Evolutionary conservation across 2,113 vertebrate species (phyloP).

Genomic region (Poecile atricapillus): DNA sequence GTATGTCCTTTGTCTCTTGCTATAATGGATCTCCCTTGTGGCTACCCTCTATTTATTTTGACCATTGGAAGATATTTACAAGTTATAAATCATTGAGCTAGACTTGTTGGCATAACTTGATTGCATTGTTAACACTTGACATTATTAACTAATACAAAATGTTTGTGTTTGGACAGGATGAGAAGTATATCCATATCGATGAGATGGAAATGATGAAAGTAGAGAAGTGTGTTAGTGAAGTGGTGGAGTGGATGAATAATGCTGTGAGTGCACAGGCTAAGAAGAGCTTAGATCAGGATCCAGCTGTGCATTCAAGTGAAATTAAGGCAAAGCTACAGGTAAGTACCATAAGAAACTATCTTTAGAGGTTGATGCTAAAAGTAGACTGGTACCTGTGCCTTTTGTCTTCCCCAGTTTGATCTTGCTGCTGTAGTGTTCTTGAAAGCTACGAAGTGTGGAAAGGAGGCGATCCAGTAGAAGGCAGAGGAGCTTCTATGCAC

Average conservation of each 20-base stretch:
- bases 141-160: not conserved
- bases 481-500: not conserved
- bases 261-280: constrained; percentile 74
- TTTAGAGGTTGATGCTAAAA: not conserved
- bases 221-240: constrained; percentile 75
- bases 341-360: not conserved
- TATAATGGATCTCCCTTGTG: not conserved
- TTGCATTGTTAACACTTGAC: not conserved
- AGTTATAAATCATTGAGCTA: not conserved
- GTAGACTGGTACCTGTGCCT: not conserved
- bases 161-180: constrained; percentile 66
- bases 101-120: not conserved
- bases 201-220: constrained; percentile 81
- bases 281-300: constrained; percentile 75
- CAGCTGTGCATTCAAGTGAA: constrained; percentile 69
- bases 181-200: constrained; percentile 79
- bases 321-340: constrained; percentile 78
- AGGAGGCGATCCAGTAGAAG: not conserved
- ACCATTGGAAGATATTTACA: not conserved
- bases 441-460: not conserved
- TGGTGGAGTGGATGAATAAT: constrained; percentile 81
- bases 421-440: not conserved
- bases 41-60: not conserved
- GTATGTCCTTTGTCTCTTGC: not conserved
- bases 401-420: not conserved